Evolutionary conservation across 2,113 vertebrate genomes (phyloP).

Genomic region (Dipodomys merriami): DNA sequence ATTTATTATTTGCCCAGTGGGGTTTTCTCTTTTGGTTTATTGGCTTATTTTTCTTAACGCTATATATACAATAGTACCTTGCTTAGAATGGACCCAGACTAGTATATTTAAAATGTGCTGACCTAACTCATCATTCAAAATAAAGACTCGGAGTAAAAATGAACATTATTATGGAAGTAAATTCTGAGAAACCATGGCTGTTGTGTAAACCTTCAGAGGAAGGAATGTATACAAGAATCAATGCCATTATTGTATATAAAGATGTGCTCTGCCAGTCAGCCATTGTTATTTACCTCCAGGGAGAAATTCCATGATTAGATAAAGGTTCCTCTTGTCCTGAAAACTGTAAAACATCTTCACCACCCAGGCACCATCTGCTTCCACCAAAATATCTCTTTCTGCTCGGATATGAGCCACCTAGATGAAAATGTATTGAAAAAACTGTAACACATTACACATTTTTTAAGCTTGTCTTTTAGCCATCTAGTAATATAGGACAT

Average conservation of each 20-base stretch:
- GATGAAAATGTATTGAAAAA: conserved; percentile 53
- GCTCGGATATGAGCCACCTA: conserved; percentile 98
- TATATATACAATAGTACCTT: neutral
- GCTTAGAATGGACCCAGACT: neutral
- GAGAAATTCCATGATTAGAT: conserved; percentile 99
- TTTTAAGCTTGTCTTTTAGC: conserved; percentile 10
- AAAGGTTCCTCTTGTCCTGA: conserved; percentile 99
- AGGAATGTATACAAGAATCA: neutral
- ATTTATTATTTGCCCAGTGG: neutral
- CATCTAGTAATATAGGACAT: neutral
- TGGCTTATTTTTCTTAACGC: neutral
- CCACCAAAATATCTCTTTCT: conserved; percentile 97
- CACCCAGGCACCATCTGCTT: conserved; percentile 98
- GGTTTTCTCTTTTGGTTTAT: conserved; percentile 8
- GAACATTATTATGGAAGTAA: conserved; percentile 9
- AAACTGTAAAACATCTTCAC: conserved; percentile 99
- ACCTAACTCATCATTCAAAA: conserved; percentile 43
- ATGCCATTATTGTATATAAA: neutral
- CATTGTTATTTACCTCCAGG: conserved; percentile 91
- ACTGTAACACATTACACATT: conserved; percentile 12
- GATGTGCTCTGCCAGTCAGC: neutral
- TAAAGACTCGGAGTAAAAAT: conserved; percentile 7
- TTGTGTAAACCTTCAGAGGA: neutral
- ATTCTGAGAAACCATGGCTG: neutral
- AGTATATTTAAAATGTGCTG: neutral